A percentile compares a stretch with the other conserved stretches of the same genome.
Conservation (phyloP, 2,797 vertebrate genomes). For the Falco peregrinus region DNA sequence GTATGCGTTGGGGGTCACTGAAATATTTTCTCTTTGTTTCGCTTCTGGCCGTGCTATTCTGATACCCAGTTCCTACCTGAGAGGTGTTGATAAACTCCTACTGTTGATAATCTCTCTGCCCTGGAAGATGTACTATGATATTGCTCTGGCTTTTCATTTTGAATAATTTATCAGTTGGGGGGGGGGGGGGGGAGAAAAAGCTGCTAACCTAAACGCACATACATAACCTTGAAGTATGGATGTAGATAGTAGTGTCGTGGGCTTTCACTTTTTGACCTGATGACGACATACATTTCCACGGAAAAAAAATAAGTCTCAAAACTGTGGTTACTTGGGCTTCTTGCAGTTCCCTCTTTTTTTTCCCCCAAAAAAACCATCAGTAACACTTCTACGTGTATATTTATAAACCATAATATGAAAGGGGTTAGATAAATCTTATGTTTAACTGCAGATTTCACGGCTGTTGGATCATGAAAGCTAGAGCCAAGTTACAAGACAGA, state of each 20-base stretch:
- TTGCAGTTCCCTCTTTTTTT: too few relatives aligned
- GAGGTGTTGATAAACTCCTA: background rate
- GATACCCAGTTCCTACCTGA: too few relatives aligned
- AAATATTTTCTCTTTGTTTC: background rate
- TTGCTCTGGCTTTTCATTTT: background rate
- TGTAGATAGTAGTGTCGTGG: too few relatives aligned
- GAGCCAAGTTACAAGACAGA: background rate
- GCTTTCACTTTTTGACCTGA: background rate
- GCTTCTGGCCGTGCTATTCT: background rate
- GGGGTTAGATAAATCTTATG: background rate
- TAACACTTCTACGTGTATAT: background rate
- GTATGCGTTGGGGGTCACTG: background rate
- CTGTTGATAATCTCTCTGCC: background rate
- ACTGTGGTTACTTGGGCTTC: background rate
- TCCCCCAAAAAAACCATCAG: background rate
- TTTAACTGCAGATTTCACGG: background rate
- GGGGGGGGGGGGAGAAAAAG: background rate
- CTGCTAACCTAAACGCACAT: background rate
- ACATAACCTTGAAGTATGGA: background rate
- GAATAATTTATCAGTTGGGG: background rate
- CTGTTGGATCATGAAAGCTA: background rate
- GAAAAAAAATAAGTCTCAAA: background rate
- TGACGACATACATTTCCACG: background rate
- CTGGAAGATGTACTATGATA: background rate
- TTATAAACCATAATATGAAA: background rate